Conservation (phyloP, 1,140 invertebrate species). For the Bombus consobrinus region DNA sequence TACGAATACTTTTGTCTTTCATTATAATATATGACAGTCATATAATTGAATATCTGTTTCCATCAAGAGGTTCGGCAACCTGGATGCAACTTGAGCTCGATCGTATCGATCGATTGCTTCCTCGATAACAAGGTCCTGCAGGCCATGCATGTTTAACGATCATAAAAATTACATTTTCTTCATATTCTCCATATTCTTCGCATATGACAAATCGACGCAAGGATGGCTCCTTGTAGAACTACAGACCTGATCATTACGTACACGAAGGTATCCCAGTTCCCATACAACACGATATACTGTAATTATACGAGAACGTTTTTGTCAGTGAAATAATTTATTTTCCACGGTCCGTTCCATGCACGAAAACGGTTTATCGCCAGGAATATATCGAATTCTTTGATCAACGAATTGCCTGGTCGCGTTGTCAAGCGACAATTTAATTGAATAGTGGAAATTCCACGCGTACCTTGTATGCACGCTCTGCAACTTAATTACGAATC, state of each 20-base stretch:
- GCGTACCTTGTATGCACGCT: slow-evolving; percentile 23
- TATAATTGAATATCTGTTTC: not conserved
- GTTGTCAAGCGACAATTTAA: slow-evolving; percentile 13
- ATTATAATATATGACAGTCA: not conserved
- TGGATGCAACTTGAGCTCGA: not conserved
- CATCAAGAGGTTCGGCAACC: not conserved
- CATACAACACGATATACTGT: not conserved
- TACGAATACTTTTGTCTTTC: not conserved
- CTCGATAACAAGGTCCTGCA: slow-evolving; percentile 4
- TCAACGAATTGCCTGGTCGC: not conserved
- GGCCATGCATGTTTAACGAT: slow-evolving; percentile 13
- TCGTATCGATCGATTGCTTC: slow-evolving; percentile 43
- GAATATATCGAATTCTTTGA: not conserved
- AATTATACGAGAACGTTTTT: not conserved
- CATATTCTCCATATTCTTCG: not conserved
- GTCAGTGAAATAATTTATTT: not conserved
- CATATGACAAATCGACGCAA: not conserved
- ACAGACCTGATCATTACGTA: not conserved
- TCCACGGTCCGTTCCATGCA: not conserved
- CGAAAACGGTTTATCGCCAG: not conserved
- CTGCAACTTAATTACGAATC: slow-evolving; percentile 30
- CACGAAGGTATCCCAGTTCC: not conserved
- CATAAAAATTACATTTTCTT: slow-evolving; percentile 27
- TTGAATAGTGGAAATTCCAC: slow-evolving; percentile 27
- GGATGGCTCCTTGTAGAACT: not conserved